Percentiles rank a stretch among this genome's conserved stretches.
These are phyloP conservation scores for Chloroceryle inda DNA, from an alignment of 2,797 vertebrate species.

Conservation along the genomic window DNA sequence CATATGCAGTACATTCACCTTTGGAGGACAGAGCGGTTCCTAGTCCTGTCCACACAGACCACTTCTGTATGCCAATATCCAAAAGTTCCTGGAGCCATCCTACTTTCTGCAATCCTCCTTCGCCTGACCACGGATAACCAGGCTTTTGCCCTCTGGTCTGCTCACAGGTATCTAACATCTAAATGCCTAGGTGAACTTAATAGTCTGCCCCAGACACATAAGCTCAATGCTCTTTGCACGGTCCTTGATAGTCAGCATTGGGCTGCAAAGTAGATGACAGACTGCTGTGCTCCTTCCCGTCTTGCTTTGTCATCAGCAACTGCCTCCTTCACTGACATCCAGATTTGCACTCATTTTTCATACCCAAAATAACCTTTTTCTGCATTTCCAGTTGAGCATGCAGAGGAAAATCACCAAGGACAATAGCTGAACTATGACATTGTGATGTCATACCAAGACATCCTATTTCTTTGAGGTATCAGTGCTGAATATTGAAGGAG, in stretches of 20 bases:
- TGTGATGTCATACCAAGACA: background rate
- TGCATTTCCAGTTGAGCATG: background rate
- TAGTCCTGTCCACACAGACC: background rate
- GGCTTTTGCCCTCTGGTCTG: accelerated
- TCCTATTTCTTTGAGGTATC: background rate
- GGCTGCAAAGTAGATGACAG: background rate
- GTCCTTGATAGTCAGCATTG: background rate
- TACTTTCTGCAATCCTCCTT: background rate
- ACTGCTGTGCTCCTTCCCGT: background rate
- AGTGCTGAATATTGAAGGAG: background rate
- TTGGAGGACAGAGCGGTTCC: background rate
- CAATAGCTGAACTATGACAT: background rate
- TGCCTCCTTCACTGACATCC: background rate
- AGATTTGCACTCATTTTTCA: background rate
- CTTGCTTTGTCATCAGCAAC: background rate
- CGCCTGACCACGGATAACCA: background rate
- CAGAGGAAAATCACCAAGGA: background rate
- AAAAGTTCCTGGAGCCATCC: background rate
- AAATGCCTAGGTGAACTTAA: background rate
- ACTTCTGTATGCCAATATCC: background rate
- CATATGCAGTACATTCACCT: background rate
- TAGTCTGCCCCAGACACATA: background rate
- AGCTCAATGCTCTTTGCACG: background rate
- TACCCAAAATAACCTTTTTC: background rate
- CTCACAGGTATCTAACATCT: background rate